Evolutionary conservation across 1,140 invertebrate genomes (phyloP).

Genomic region (Hyles euphorbiae): DNA sequence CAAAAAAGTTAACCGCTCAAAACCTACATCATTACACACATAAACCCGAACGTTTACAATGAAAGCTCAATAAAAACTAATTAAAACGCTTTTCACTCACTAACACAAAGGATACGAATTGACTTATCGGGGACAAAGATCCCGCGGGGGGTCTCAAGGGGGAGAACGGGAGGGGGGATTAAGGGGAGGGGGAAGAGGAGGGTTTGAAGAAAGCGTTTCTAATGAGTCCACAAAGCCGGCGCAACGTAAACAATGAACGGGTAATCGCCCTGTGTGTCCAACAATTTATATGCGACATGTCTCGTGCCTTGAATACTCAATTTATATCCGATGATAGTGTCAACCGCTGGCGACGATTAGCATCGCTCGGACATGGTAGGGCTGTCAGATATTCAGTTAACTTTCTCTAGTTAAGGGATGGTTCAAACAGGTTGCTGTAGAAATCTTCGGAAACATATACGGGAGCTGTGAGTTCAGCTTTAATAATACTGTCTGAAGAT

Average conservation of each 20-base stretch:
- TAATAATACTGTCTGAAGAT: too few species aligned
- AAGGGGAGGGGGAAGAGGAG: slow-evolving; percentile 6
- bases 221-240: slow-evolving; percentile 34
- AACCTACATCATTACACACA: too few species aligned
- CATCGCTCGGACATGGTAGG: slow-evolving; percentile 17
- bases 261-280: slow-evolving; percentile 23
- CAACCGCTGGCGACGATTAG: slow-evolving; percentile 36
- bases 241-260: slow-evolving; percentile 31
- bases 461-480: too few species aligned
- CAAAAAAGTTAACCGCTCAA: too few species aligned
- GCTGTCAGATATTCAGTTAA: background rate
- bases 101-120: slow-evolving; percentile 24
- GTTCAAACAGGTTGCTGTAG: too few species aligned
- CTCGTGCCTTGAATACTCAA: slow-evolving; percentile 27
- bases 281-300: slow-evolving; percentile 33
- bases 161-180: too few species aligned
- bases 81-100: slow-evolving; percentile 15
- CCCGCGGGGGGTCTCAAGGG: too few species aligned
- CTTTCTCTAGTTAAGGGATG: too few species aligned
- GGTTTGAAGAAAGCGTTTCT: slow-evolving; percentile 23
- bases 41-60: too few species aligned
- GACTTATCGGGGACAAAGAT: slow-evolving; percentile 12
- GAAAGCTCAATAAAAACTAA: slow-evolving; percentile 24
- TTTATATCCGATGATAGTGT: slow-evolving; percentile 46
- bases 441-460: too few species aligned